Evolutionary conservation across 2,888 invertebrate species (phyloP).

Genomic region (Elysia crispata): DNA sequence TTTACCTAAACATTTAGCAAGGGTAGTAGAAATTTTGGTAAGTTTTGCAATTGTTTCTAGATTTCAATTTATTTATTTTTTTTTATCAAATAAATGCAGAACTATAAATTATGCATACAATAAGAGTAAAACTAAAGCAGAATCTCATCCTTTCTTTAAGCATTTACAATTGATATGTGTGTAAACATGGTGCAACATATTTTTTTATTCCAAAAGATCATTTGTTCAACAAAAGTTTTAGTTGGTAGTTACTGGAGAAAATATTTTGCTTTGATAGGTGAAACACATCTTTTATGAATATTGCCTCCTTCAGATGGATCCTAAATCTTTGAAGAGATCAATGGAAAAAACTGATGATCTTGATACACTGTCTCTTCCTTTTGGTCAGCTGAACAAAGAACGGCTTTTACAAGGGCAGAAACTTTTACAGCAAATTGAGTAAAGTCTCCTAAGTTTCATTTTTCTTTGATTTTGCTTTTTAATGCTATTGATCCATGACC

Average conservation of each 20-base stretch:
- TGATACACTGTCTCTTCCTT: conserved; percentile 66
- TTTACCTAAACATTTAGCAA: conserved; percentile 60
- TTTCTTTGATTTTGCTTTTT: too few species aligned
- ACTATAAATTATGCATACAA: too few species aligned
- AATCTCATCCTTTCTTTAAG: not conserved
- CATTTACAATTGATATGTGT: not conserved
- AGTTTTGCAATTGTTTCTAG: conserved; percentile 47
- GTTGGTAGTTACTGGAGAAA: too few species aligned
- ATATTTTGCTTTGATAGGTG: not conserved
- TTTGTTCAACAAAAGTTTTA: too few species aligned
- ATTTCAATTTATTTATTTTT: not conserved
- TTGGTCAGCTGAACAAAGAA: conserved; percentile 71
- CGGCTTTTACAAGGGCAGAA: conserved; percentile 71
- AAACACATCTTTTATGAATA: not conserved
- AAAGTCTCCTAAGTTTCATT: conserved; percentile 18
- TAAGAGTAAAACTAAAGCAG: too few species aligned
- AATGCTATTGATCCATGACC: too few species aligned
- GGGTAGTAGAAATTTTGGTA: conserved; percentile 72
- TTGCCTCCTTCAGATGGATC: conserved; percentile 58
- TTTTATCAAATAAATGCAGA: not conserved
- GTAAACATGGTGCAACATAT: not conserved
- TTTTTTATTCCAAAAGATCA: not conserved
- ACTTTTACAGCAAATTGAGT: conserved; percentile 71
- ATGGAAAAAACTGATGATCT: conserved; percentile 54
- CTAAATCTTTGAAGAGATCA: conserved; percentile 58